Conservation (phyloP, 2,797 vertebrate genomes). For the Lacerta agilis region DNA sequence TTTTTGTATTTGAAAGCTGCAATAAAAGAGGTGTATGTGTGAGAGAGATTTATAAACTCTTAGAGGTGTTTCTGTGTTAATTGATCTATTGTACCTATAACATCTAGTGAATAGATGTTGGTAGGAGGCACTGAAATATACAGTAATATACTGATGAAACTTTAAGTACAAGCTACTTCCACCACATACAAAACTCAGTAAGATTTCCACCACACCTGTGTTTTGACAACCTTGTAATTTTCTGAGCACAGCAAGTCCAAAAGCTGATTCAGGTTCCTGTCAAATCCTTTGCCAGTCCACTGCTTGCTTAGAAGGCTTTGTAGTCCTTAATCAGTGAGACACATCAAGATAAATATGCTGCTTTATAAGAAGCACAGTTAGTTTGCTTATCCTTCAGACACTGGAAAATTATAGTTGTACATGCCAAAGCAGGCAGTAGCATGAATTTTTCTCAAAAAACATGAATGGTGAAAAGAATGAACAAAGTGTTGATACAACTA, state of each 20-base stretch:
- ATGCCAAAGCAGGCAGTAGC: neutral
- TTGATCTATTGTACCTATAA: neutral
- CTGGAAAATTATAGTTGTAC: neutral
- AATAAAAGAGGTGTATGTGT: no score
- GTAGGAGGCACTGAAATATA: slow-evolving; percentile 31
- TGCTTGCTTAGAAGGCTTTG: slow-evolving; percentile 85
- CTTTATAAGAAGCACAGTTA: neutral
- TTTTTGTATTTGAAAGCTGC: neutral
- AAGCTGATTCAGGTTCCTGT: slow-evolving; percentile 83
- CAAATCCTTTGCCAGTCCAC: slow-evolving; percentile 90
- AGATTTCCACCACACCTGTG: slow-evolving; percentile 77
- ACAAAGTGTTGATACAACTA: neutral
- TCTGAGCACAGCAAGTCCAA: slow-evolving; percentile 78
- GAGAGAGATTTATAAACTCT: neutral
- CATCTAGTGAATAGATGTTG: slow-evolving; percentile 4
- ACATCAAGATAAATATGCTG: slow-evolving; percentile 21
- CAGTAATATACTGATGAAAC: neutral
- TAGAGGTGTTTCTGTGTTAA: neutral
- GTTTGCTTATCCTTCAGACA: neutral
- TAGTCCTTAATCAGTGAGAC: slow-evolving; percentile 78
- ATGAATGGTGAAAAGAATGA: neutral
- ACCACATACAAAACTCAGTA: slow-evolving; percentile 35
- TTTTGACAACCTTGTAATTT: slow-evolving; percentile 64
- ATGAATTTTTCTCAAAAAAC: neutral
- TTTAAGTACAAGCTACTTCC: slow-evolving; percentile 16